Evolutionary conservation across 2,888 invertebrate species (phyloP).

Genomic region (Lithophane ornitopus): DNA sequence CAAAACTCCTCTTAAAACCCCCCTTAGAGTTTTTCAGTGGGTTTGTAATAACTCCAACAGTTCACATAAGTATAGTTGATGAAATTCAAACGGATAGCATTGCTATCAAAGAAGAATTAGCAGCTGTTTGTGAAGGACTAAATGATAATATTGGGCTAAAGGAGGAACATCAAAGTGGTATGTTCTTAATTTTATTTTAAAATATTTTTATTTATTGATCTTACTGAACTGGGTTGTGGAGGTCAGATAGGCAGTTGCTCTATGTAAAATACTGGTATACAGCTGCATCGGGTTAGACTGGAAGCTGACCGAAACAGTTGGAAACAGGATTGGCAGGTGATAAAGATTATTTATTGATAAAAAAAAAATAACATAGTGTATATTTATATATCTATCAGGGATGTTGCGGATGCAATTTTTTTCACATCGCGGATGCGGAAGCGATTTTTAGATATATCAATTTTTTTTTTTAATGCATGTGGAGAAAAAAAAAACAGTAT

Average conservation of each 20-base stretch:
- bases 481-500: too few relatives aligned
- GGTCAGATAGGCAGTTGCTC: background rate
- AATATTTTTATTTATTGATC: too few relatives aligned
- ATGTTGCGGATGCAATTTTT: too few relatives aligned
- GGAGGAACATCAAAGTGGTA: background rate
- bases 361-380: too few relatives aligned
- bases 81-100: background rate
- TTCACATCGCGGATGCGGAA: too few relatives aligned
- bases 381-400: too few relatives aligned
- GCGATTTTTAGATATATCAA: too few relatives aligned
- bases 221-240: background rate
- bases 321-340: too few relatives aligned
- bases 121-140: background rate
- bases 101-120: conserved; percentile 9
- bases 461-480: too few relatives aligned
- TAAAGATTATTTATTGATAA: too few relatives aligned
- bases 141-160: background rate
- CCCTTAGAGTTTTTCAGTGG: background rate
- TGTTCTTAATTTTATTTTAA: background rate
- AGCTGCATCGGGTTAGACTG: too few relatives aligned
- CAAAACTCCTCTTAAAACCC: background rate
- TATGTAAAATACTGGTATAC: background rate
- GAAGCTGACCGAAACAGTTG: too few relatives aligned
- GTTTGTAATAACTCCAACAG: background rate
- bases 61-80: background rate